Percentiles rank a stretch among this genome's conserved stretches.
Conservation (phyloP, 2,113 vertebrate genomes). For the Micronycteris hirsuta region DNA sequence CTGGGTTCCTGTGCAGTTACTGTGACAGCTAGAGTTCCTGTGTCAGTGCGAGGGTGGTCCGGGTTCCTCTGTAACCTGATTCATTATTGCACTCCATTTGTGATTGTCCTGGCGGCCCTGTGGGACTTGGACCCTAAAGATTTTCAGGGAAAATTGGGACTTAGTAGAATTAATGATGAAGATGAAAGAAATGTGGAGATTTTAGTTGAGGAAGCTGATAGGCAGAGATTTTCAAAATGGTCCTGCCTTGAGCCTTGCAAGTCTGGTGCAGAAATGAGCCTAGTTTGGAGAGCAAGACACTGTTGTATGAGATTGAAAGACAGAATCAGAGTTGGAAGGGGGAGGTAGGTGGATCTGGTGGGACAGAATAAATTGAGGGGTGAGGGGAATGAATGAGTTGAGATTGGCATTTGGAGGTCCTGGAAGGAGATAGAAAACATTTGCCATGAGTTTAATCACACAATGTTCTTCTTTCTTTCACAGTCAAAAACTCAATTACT, state of each 20-base stretch:
- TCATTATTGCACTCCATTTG: background rate
- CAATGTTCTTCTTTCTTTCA: background rate
- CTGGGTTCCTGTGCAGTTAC: background rate
- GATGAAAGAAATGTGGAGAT: background rate
- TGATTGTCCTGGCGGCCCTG: background rate
- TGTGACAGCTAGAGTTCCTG: background rate
- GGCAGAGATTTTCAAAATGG: background rate
- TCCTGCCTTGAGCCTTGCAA: background rate
- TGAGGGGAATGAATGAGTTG: background rate
- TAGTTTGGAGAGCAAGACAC: background rate
- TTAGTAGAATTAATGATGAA: background rate
- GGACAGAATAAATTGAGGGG: background rate
- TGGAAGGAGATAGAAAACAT: background rate
- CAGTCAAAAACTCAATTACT: constrained; percentile 14
- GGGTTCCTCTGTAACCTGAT: background rate
- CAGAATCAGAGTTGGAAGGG: background rate
- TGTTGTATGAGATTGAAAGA: background rate
- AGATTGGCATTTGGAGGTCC: background rate
- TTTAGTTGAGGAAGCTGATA: background rate
- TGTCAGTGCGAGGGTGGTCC: background rate
- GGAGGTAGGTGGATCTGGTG: background rate
- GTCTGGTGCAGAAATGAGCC: background rate
- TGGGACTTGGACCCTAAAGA: background rate
- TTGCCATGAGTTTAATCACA: background rate
- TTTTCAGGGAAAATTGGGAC: background rate